These are phyloP conservation scores for Phrynocephalus forsythii DNA, from an alignment of 2,797 vertebrate genomes.

Conservation along the genomic window DNA sequence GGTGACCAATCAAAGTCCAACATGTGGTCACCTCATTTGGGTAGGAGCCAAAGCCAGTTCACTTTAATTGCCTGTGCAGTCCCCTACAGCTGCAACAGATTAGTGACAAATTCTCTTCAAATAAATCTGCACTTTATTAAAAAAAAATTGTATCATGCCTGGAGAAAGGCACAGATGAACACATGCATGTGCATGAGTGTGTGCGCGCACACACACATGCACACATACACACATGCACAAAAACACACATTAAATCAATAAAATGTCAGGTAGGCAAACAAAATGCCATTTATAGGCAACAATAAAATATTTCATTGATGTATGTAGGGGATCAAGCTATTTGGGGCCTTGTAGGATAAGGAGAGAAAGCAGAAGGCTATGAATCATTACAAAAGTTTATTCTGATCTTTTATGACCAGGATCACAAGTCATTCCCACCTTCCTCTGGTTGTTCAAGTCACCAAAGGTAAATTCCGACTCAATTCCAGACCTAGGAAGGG, in stretches of 20 bases:
- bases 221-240: background rate
- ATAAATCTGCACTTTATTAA: constrained; percentile 67
- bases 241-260: constrained; percentile 68
- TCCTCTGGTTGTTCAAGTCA: constrained; percentile 24
- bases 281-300: constrained; percentile 65
- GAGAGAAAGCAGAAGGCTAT: constrained; percentile 42
- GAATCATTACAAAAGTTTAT: constrained; percentile 51
- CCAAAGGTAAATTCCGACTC: constrained; percentile 2
- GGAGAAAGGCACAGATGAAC: constrained; percentile 44
- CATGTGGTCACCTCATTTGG: constrained; percentile 88
- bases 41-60: constrained; percentile 81
- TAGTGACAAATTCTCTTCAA: constrained; percentile 84
- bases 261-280: constrained; percentile 71
- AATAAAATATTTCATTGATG: constrained; percentile 62
- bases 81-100: constrained; percentile 89
- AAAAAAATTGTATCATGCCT: constrained; percentile 49
- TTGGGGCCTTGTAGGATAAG: background rate
- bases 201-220: background rate
- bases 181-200: background rate
- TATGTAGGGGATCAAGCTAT: constrained; percentile 42
- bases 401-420: constrained; percentile 62
- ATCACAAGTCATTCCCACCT: constrained; percentile 9
- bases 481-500: constrained; percentile 28
- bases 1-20: constrained; percentile 80
- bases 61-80: constrained; percentile 86